Percentiles rank a stretch among this genome's conserved stretches.
phyloP scores from a whole-genome alignment of 2,888 invertebrate species.

The Gerris lacustris region DNA sequence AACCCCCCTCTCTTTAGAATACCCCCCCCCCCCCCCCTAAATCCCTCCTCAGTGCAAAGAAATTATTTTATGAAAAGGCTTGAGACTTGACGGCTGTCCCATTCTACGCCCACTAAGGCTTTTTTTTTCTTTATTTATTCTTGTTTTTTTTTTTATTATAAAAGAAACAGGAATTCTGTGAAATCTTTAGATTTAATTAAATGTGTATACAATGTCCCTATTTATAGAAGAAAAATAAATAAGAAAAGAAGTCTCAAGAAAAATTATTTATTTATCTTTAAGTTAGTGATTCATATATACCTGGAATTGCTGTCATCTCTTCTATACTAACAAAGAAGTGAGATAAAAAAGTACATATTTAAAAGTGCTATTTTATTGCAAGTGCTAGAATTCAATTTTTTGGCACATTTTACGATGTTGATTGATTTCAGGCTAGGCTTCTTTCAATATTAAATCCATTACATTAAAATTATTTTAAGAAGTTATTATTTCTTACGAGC shows the following conservation, averaged over 20 bases:
- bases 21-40: background rate
- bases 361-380: too few relatives aligned
- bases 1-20: background rate
- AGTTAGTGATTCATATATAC: background rate
- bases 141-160: background rate
- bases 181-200: conserved; percentile 5
- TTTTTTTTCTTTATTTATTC: background rate
- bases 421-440: too few relatives aligned
- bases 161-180: background rate
- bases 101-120: background rate
- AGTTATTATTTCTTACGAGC: too few relatives aligned
- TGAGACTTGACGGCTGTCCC: background rate
- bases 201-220: background rate
- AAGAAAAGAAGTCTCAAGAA: background rate
- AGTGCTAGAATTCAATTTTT: too few relatives aligned
- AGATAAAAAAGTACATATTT: too few relatives aligned
- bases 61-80: conserved; percentile 1
- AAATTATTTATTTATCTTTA: background rate
- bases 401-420: too few relatives aligned
- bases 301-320: background rate
- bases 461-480: too few relatives aligned
- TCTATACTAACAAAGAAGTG: background rate
- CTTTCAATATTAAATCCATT: too few relatives aligned
- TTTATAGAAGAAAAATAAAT: background rate
- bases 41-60: background rate